Evolutionary conservation across 2,113 vertebrate species (phyloP), one percentile per base, ranked within the genome.

Genomic region (Brachirus orientalis): DNA sequence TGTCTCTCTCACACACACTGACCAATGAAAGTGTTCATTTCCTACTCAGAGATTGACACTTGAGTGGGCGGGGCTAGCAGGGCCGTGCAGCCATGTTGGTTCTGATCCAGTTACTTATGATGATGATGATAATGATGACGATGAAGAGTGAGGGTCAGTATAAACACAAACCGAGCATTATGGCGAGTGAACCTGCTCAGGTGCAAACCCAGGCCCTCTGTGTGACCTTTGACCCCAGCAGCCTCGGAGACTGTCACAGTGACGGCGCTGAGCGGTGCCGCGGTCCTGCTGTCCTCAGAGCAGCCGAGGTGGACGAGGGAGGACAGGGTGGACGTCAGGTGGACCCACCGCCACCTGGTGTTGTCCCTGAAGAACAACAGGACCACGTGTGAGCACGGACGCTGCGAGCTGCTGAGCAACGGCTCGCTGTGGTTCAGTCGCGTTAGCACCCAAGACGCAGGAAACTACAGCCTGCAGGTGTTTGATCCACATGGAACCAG

Each of bases 381-480:
- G 12, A 72, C 6, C 0, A 10, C 0, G 1, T 58, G 70, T 62
- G 20, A 13, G 10, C 40, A 68, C 3, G 7, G 40, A 13, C 74
- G 63, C 60, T 79, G 77, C 13, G 5, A 44, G 35, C 35, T 80
- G 59, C 43, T 53, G 48, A 8, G 0, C 0, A 1, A 81, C 16
- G 77, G 84, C 3, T 75, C 80, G 0, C 68, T 83, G 22, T 12
- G 0, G 28, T 28, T 28, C 28, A 28, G 28, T 28, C 28, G 6
- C 28, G 28, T 28, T 28, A 0, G 2, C 2, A 6, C 28, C 6
- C 3, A 28, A 28, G 80, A 86, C 48, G 14, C 55, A 2, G 84
- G 84, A 37, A 28, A 3, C n/a, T 86, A 86, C 71, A 56, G 0
- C 1, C 9, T 81, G 60, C 13, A 75, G 28, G 64, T 69, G 60